A percentile compares a stretch with the other conserved stretches of the same genome.
These are phyloP conservation scores for Halictus quadricinctus DNA, from an alignment of 2,888 invertebrate species.

Conservation along the genomic window DNA sequence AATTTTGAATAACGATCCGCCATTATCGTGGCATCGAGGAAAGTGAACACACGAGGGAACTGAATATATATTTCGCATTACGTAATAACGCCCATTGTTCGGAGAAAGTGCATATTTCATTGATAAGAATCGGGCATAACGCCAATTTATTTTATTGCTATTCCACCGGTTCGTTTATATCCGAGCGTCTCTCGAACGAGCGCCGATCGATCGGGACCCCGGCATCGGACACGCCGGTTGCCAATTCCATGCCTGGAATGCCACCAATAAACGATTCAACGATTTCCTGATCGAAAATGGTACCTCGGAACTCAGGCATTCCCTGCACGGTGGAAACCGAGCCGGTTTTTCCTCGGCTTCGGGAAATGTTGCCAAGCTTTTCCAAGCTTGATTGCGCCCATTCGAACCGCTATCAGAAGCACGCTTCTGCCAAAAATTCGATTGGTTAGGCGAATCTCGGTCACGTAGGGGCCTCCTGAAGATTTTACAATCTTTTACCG, in stretches of 20 bases:
- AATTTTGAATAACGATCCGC: conserved; percentile 61
- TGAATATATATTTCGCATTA: conserved; percentile 54
- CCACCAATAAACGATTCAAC: conserved; percentile 23
- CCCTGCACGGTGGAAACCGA: background rate
- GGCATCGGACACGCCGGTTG: conserved; percentile 8
- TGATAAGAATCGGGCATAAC: conserved; percentile 59
- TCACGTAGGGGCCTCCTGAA: background rate
- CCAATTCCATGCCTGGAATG: conserved; percentile 34
- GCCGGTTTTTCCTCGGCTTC: background rate
- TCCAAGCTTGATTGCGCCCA: background rate
- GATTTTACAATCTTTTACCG: too few species aligned
- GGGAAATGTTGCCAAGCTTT: background rate
- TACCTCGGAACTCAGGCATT: background rate
- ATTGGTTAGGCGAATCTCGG: background rate
- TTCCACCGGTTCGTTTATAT: conserved; percentile 17
- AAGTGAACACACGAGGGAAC: conserved; percentile 57
- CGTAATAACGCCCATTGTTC: conserved; percentile 58
- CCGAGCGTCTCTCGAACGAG: background rate
- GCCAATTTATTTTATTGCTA: conserved; percentile 62
- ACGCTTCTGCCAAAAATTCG: background rate
- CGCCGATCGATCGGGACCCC: conserved; percentile 41
- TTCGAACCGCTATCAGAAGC: background rate
- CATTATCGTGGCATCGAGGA: conserved; percentile 57
- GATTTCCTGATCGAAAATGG: conserved; percentile 40
- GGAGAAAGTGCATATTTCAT: conserved; percentile 61